phyloP scores from a whole-genome alignment of 2,113 vertebrate species.

The Regulus satrapa region DNA sequence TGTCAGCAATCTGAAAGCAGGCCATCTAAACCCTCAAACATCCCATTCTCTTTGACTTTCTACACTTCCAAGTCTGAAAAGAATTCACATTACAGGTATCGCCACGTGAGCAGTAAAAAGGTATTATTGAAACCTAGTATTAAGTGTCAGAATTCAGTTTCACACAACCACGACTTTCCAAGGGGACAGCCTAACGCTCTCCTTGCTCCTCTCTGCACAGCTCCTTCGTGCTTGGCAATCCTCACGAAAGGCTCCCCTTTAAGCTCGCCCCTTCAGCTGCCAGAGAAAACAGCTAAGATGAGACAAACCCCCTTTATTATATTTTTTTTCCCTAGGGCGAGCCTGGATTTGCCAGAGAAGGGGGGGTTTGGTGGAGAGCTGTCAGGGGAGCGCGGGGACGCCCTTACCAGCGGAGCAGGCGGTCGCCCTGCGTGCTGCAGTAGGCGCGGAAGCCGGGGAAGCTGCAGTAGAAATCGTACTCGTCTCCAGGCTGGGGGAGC shows the following conservation, averaged over 20 bases:
- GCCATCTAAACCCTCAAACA: not conserved
- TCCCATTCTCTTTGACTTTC: not conserved
- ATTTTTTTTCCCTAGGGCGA: too few relatives aligned
- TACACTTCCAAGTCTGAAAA: not conserved
- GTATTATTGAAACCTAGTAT: too few relatives aligned
- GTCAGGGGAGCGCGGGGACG: fast-evolving
- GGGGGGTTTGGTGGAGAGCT: not conserved
- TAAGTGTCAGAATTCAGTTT: not conserved
- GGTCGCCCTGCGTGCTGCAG: constrained; percentile 84
- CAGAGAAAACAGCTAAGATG: not conserved
- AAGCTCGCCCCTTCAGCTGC: not conserved
- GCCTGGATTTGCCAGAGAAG: fast-evolving
- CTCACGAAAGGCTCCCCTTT: not conserved
- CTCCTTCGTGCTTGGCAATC: not conserved
- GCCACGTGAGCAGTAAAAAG: fast-evolving
- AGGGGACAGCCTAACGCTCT: fast-evolving
- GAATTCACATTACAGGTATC: not conserved
- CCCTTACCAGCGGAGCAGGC: constrained; percentile 83
- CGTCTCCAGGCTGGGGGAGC: constrained; percentile 88
- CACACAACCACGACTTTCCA: not conserved
- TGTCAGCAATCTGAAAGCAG: not conserved
- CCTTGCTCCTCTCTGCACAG: not conserved
- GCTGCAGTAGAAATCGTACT: constrained; percentile 94
- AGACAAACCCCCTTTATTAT: not conserved
- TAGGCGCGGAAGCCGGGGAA: constrained; percentile 89